Evolutionary conservation across 2,113 vertebrate species (phyloP), one percentile per base, ranked within the genome.

Genomic region (Dromaius novaehollandiae): DNA sequence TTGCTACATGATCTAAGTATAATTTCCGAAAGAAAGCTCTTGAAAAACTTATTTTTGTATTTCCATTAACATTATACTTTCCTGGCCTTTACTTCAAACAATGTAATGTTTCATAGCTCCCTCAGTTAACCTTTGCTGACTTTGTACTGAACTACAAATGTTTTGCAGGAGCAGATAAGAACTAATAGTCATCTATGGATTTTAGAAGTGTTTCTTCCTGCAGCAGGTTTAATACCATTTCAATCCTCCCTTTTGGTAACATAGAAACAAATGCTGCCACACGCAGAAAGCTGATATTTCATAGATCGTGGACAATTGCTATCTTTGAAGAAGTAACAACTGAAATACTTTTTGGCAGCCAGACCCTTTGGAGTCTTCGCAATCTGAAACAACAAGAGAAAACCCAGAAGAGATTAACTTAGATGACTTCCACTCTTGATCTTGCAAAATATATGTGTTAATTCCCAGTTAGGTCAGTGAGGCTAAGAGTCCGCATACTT

Each of bases 31-130:
- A 69, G 6, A 50, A 74, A 86, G 5, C 34, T 36, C 34, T 73
- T 11, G 0, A 65, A 78, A 71, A 14, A 0, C 0, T 68, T 58
- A 2, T 4, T 64, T 68, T 76, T 64, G 0, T 44, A 38, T n/a
- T 48, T 55, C 15, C 21, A 2, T 53, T 53, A 69, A 38, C 16
- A 24, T 42, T 83, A 16, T 26, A 28, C 6, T 50, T 80, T 80
- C 2, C 30, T 56, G 14, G 34, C 6, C 24, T 74, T 81, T 74
- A 22, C 7, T 7, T 81, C 26, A 55, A 36, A 50, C 73, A 19
- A 34, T 46, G 6, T 8, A 53, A 26, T 2, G 0, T 55, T 77
- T 89, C 48, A 80, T 40, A 56, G 2, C 6, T 61, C 6, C 2
- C 13, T 88, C 3, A 4, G 17, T 42, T 80, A 73, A 65, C 0